Conservation (phyloP, 2,797 vertebrate genomes). For the Phrynocephalus guinanensis region DNA sequence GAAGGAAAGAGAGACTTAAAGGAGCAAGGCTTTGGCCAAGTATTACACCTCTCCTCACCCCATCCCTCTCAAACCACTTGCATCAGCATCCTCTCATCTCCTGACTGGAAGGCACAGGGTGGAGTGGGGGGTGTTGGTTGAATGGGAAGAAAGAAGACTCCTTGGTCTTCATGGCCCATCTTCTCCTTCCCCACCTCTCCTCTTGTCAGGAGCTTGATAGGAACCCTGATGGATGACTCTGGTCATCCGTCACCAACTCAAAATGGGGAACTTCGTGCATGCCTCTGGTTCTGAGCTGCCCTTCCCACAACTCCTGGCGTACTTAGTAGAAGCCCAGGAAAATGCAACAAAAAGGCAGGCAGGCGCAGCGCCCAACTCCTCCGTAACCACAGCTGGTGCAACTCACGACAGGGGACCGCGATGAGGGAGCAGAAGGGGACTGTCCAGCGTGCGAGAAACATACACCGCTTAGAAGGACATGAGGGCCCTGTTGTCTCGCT, state of each 20-base stretch:
- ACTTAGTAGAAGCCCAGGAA: no score
- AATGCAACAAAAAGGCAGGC: no score
- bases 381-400: not conserved
- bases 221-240: conserved; percentile 3
- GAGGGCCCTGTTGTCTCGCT: no score
- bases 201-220: not conserved
- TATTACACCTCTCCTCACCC: not conserved
- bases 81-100: not conserved
- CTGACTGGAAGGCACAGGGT: not conserved
- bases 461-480: no score
- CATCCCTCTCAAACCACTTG: not conserved
- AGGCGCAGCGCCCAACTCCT: not conserved
- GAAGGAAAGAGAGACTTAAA: not conserved
- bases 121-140: no score
- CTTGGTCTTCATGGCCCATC: not conserved
- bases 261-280: conserved; percentile 10
- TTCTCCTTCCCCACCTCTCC: not conserved
- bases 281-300: not conserved
- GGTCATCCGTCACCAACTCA: not conserved
- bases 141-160: not conserved
- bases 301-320: not conserved
- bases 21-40: not conserved
- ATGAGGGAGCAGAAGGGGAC: no score
- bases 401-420: no score
- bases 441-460: no score